phyloP scores from a whole-genome alignment of 2,113 vertebrate genomes.

The Colius striatus region DNA sequence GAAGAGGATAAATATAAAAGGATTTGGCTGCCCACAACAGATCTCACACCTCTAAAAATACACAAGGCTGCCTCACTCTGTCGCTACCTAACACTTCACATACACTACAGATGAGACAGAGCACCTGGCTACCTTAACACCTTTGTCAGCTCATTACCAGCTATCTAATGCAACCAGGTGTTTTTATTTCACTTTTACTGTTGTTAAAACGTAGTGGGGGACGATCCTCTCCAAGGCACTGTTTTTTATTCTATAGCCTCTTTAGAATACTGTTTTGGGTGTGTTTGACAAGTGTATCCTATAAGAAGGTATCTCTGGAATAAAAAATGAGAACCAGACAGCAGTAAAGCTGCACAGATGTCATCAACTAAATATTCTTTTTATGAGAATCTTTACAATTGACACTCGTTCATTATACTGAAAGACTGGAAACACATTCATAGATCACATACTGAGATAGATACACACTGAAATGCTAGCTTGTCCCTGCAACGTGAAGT shows the following conservation, averaged over 20 bases:
- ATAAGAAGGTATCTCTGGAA: neutral
- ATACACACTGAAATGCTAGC: neutral
- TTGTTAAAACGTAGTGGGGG: neutral
- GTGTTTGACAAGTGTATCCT: neutral
- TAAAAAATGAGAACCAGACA: neutral
- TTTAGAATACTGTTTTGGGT: neutral
- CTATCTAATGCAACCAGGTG: neutral
- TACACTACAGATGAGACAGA: neutral
- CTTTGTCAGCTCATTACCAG: slow-evolving; percentile 11
- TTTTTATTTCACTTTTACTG: neutral
- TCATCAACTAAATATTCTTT: neutral
- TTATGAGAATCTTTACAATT: neutral
- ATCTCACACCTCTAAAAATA: slow-evolving; percentile 36
- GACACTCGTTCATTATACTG: neutral
- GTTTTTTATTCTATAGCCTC: neutral
- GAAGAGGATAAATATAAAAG: neutral
- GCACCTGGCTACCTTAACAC: slow-evolving; percentile 18
- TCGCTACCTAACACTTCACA: neutral
- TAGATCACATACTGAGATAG: neutral
- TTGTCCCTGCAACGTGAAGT: neutral
- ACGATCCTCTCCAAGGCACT: neutral
- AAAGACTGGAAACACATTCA: neutral
- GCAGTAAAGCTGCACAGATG: neutral
- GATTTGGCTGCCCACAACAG: neutral
- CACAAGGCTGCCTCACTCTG: neutral